A percentile compares a stretch with the other conserved stretches of the same genome.
phyloP scores from a whole-genome alignment of 2,888 invertebrate species.

The Arenicola marina region DNA sequence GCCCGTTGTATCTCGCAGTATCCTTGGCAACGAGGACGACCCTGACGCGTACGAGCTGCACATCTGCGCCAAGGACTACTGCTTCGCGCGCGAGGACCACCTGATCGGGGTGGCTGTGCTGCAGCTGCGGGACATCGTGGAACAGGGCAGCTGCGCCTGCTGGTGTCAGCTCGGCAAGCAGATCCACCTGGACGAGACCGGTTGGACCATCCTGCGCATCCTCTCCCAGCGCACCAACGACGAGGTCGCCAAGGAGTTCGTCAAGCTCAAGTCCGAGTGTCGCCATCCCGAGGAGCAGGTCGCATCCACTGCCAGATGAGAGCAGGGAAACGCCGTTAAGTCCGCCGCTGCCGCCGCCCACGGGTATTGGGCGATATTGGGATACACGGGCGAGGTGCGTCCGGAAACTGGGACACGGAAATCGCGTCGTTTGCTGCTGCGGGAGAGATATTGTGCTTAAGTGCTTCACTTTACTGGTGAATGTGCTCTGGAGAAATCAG shows the following conservation, averaged over 20 bases:
- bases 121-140: slow-evolving; percentile 93
- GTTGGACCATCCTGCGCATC: slow-evolving; percentile 65
- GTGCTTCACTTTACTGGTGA: too few species aligned
- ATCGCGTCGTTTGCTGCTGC: too few species aligned
- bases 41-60: slow-evolving; percentile 95
- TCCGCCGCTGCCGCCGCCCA: too few species aligned
- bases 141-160: slow-evolving; percentile 85
- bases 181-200: slow-evolving; percentile 99
- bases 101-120: slow-evolving; percentile 92
- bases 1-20: slow-evolving; percentile 68
- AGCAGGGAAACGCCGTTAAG: too few species aligned
- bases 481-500: too few species aligned
- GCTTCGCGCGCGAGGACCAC: slow-evolving; percentile 96
- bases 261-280: slow-evolving; percentile 92
- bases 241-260: slow-evolving; percentile 99
- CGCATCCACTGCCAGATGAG: too few species aligned
- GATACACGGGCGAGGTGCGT: too few species aligned
- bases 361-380: too few species aligned
- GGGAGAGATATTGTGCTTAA: too few species aligned
- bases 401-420: too few species aligned
- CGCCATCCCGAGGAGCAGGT: slow-evolving; percentile 47
- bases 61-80: slow-evolving; percentile 98
- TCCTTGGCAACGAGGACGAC: slow-evolving; percentile 96
- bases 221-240: slow-evolving; percentile 97
- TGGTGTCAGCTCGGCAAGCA: slow-evolving; percentile 87